Percentiles rank a stretch among this genome's conserved stretches.
These are phyloP conservation scores for Rhinella marina DNA, from an alignment of 2,797 vertebrate species.

Conservation along the genomic window DNA sequence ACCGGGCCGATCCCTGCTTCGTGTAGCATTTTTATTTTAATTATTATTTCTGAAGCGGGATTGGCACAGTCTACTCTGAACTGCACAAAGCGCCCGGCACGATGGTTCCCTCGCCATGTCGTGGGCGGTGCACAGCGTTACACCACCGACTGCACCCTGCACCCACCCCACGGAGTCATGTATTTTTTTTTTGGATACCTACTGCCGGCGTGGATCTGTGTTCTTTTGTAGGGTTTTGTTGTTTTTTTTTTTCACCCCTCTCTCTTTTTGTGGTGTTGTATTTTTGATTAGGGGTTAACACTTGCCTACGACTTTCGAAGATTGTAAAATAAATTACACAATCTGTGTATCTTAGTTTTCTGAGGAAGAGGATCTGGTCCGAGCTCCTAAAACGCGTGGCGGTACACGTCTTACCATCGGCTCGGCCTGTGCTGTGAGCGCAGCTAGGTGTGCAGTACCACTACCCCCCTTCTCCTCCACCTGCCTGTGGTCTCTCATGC, in stretches of 20 bases:
- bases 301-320: conserved; percentile 68
- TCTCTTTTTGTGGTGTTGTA: conserved; percentile 63
- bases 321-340: conserved; percentile 66
- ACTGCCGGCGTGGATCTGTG: conserved; percentile 68
- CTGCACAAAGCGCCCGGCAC: conserved; percentile 75
- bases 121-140: no score
- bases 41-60: conserved; percentile 70
- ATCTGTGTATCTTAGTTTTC: conserved; percentile 66
- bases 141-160: not conserved
- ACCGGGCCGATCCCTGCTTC: conserved; percentile 79
- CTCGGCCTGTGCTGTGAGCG: conserved; percentile 36
- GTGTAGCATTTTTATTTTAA: conserved; percentile 80
- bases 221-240: conserved; percentile 66
- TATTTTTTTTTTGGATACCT: conserved; percentile 64
- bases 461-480: not conserved
- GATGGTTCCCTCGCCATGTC: no score
- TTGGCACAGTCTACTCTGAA: conserved; percentile 77
- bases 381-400: conserved; percentile 24
- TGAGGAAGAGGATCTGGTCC: conserved; percentile 63
- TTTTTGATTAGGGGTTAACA: conserved; percentile 34
- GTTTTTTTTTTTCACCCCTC: not conserved
- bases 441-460: not conserved
- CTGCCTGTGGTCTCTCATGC: no score
- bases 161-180: conserved; percentile 73
- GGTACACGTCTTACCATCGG: not conserved